These are phyloP conservation scores for Chrysocyon brachyurus DNA, from an alignment of 2,797 vertebrate genomes.

Conservation along the genomic window DNA sequence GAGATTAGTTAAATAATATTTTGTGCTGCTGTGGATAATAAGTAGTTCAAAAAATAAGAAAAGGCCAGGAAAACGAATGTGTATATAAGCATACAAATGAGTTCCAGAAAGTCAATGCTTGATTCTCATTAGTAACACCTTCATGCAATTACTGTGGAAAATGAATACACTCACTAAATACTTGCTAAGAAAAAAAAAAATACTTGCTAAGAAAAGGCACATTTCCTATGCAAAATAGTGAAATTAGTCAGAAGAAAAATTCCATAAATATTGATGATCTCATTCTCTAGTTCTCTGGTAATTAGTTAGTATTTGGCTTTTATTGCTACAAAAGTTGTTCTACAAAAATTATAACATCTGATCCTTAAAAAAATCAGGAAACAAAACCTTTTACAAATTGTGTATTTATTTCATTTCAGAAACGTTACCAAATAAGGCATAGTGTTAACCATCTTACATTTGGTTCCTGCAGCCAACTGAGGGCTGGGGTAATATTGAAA, in stretches of 20 bases:
- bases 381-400: slow-evolving; percentile 76
- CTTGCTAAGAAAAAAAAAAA: slow-evolving; percentile 73
- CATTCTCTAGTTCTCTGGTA: slow-evolving; percentile 77
- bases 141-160: slow-evolving; percentile 75
- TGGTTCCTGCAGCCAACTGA: slow-evolving; percentile 5
- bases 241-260: slow-evolving; percentile 81
- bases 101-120: slow-evolving; percentile 60
- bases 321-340: slow-evolving; percentile 76
- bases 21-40: slow-evolving; percentile 56
- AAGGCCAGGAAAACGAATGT: slow-evolving; percentile 65
- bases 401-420: slow-evolving; percentile 73
- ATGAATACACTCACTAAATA: slow-evolving; percentile 75
- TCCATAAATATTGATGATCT: slow-evolving; percentile 77
- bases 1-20: slow-evolving; percentile 67
- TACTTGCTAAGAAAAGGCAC: slow-evolving; percentile 72
- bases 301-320: slow-evolving; percentile 82
- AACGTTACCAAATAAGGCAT: slow-evolving; percentile 48
- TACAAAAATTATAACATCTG: slow-evolving; percentile 80
- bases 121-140: slow-evolving; percentile 71
- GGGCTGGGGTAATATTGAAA: not conserved
- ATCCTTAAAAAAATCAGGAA: slow-evolving; percentile 77
- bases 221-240: slow-evolving; percentile 74
- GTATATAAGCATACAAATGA: slow-evolving; percentile 61
- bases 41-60: slow-evolving; percentile 67
- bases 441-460: slow-evolving; percentile 54